Base-by-base conservation (phyloP, 2,888 invertebrate species). In the Apotomis turbidana region DNA sequence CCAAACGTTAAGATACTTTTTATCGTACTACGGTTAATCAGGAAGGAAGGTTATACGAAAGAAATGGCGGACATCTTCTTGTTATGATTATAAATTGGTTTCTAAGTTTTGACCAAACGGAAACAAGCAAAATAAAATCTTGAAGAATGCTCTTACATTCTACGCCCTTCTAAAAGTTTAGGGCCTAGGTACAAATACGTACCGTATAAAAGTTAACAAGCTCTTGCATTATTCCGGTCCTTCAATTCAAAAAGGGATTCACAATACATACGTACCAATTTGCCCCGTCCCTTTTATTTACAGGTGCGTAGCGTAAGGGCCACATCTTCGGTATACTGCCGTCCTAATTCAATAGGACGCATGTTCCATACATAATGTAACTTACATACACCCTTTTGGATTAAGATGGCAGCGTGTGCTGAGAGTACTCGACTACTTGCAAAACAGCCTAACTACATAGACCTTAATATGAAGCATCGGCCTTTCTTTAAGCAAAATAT, bases 171-270 rank as follows among this genome's bases (percentile, higher is more conserved):
- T 44, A 69, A 46, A 10, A 55, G 12, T 55, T 52, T 46, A 4
- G 38, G 12, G 27, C n/a, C 27, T n/a, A 44, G 27, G 13, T 9
- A 49, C 13, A 38, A 15, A 44, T 46, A 70, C 9, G 54, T 8
- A 54, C 6, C 36, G n/a, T 54, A 63, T 63, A 46, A 64, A 61
- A 38, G 60, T 64, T 67, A 67, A 57, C 67, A 61, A 71, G 51
- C 49, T 61, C 44, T 38, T 67, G 61, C 51, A 61, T 62, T 61
- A 67, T 67, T 71, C 67, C 13, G 59, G n/a, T 55, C 51, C 51
- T 71, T 38, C 41, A 55, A 61, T 67, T 57, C 27, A 46, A 57
- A 55, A 51, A 67, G 51, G 51, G 67, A 61, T 61, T 57, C 67
- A 55, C 54, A 57, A 61, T 57, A 71, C 71, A 57, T 64, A 15